These are phyloP conservation scores for Caranx ignobilis DNA, from an alignment of 2,113 vertebrate species.

Conservation along the genomic window DNA sequence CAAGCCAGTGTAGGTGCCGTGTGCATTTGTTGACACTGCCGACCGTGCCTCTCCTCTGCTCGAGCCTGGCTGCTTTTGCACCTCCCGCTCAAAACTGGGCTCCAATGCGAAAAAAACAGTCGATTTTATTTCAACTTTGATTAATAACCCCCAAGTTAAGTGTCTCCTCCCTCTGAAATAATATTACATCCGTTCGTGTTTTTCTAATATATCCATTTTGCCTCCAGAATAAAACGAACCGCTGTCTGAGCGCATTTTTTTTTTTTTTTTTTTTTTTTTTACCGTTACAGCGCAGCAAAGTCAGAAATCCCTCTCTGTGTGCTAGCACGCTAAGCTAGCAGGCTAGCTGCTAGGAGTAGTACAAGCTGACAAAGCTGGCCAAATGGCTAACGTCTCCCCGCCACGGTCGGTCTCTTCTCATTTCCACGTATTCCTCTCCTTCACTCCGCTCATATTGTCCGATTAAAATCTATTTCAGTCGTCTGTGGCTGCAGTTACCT, in stretches of 20 bases:
- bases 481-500: slow-evolving; percentile 57
- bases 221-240: slow-evolving; percentile 41
- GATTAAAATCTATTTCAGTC: slow-evolving; percentile 16
- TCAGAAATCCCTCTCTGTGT: slow-evolving; percentile 56
- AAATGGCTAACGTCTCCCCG: slow-evolving; percentile 77
- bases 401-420: slow-evolving; percentile 56
- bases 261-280: slow-evolving; percentile 23
- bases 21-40: slow-evolving; percentile 81
- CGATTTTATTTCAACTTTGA: slow-evolving; percentile 61
- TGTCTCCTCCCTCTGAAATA: background rate
- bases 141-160: background rate
- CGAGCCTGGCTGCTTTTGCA: slow-evolving; percentile 73
- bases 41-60: slow-evolving; percentile 61
- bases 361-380: slow-evolving; percentile 68
- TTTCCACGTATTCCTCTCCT: slow-evolving; percentile 28
- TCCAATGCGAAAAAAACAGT: slow-evolving; percentile 68
- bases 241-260: slow-evolving; percentile 48
- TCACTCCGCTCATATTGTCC: background rate
- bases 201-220: background rate
- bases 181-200: background rate
- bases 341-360: slow-evolving; percentile 66
- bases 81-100: slow-evolving; percentile 87
- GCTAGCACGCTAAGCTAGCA: slow-evolving; percentile 74
- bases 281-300: slow-evolving; percentile 69
- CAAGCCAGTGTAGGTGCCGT: slow-evolving; percentile 62